These are phyloP conservation scores for Apostichopus californicus DNA, from an alignment of 35 echinoderm and acorn worm species.

Conservation along the genomic window DNA sequence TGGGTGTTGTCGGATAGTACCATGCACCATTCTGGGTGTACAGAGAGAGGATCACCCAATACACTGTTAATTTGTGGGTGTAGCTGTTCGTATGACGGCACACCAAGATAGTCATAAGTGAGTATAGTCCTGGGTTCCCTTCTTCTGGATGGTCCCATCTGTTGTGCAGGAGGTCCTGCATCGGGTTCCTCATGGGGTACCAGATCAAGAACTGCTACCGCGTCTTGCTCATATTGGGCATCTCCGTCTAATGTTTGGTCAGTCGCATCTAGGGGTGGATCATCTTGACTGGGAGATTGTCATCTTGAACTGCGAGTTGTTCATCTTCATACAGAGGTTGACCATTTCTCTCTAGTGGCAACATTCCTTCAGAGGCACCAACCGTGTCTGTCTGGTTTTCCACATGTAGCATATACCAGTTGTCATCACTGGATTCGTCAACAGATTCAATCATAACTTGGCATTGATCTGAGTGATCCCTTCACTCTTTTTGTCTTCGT, in stretches of 20 bases:
- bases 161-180: not conserved
- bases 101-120: not conserved
- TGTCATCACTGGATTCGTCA: not conserved
- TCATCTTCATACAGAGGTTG: not conserved
- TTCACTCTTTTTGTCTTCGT: not conserved
- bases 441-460: not conserved
- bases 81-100: not conserved
- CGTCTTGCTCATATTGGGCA: not conserved
- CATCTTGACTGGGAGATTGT: too few relatives aligned
- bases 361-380: too few relatives aligned
- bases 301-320: not conserved
- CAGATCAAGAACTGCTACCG: not conserved
- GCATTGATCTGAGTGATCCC: not conserved
- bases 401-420: not conserved
- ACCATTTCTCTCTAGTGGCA: not conserved
- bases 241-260: not conserved
- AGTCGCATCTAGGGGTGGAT: too few relatives aligned
- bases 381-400: too few relatives aligned
- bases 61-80: not conserved
- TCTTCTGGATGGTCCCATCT: not conserved
- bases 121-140: not conserved
- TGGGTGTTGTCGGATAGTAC: too few relatives aligned
- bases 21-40: not conserved
- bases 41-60: not conserved
- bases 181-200: not conserved